These are phyloP conservation scores for Pseudomyrmex cubaensis DNA, from an alignment of 1,140 invertebrate species.

Conservation along the genomic window DNA sequence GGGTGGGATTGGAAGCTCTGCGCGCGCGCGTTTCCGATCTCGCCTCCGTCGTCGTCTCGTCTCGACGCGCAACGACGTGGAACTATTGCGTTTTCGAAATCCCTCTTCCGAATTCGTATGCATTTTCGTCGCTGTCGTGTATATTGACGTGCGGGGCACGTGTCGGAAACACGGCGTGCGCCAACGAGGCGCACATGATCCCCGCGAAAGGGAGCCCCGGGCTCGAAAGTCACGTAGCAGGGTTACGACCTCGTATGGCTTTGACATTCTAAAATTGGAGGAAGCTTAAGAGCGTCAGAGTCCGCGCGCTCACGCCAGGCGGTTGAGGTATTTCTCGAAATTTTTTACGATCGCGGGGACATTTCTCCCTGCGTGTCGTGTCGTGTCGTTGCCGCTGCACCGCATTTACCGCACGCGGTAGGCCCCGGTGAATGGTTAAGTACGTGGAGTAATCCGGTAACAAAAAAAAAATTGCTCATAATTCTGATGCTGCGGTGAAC, in stretches of 20 bases:
- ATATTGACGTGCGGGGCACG: slow-evolving; percentile 73
- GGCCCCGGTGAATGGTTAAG: slow-evolving; percentile 18
- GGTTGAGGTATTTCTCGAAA: slow-evolving; percentile 61
- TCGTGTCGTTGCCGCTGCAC: slow-evolving; percentile 2
- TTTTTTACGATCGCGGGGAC: slow-evolving; percentile 39
- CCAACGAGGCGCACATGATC: slow-evolving; percentile 66
- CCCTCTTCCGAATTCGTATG: slow-evolving; percentile 56
- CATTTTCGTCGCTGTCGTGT: slow-evolving; percentile 64
- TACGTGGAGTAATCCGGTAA: slow-evolving; percentile 15
- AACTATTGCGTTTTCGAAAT: slow-evolving; percentile 69
- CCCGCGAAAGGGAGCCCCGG: slow-evolving; percentile 44
- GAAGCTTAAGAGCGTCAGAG: slow-evolving; percentile 71
- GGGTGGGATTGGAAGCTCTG: slow-evolving; percentile 7
- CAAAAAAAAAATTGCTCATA: slow-evolving; percentile 34
- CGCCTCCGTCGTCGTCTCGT: not conserved
- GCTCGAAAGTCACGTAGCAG: slow-evolving; percentile 70
- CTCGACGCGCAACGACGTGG: slow-evolving; percentile 63
- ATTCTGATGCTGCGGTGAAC: slow-evolving; percentile 13
- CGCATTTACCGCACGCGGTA: not conserved
- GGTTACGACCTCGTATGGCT: slow-evolving; percentile 73
- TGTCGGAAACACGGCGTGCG: slow-evolving; percentile 63
- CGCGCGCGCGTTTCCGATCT: slow-evolving; percentile 26
- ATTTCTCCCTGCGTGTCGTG: not conserved
- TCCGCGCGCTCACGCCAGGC: slow-evolving; percentile 11
- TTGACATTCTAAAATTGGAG: slow-evolving; percentile 77